Conservation (phyloP, 1,140 invertebrate genomes). For the Saccostrea echinata region DNA sequence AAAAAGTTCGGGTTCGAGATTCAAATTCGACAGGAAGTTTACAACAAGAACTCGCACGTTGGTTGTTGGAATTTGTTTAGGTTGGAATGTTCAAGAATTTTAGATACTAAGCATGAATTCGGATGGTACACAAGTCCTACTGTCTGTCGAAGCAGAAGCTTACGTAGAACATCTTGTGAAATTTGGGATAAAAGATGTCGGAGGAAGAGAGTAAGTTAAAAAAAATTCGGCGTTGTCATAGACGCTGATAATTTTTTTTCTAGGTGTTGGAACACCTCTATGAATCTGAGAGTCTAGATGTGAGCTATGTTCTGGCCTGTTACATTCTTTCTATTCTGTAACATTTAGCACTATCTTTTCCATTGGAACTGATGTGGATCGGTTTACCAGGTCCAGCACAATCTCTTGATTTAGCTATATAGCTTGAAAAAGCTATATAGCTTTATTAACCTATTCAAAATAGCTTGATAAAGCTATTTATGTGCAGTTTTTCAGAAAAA, state of each 20-base stretch:
- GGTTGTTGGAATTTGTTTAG: constrained; percentile 13
- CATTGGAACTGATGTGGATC: too few relatives aligned
- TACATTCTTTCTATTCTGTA: too few relatives aligned
- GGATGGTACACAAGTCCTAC: constrained; percentile 67
- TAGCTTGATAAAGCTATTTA: too few relatives aligned
- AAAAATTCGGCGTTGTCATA: not conserved
- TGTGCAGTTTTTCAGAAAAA: too few relatives aligned
- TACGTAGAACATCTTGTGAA: constrained; percentile 70
- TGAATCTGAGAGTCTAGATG: too few relatives aligned
- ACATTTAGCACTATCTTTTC: too few relatives aligned
- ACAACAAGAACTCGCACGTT: constrained; percentile 57
- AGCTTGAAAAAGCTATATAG: too few relatives aligned
- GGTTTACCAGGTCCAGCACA: too few relatives aligned
- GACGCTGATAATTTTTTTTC: not conserved
- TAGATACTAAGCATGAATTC: constrained; percentile 52
- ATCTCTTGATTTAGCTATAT: too few relatives aligned
- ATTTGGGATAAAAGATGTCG: constrained; percentile 74
- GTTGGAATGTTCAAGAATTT: constrained; percentile 27
- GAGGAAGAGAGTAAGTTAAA: constrained; percentile 68
- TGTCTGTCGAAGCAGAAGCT: constrained; percentile 75
- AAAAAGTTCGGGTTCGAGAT: not conserved
- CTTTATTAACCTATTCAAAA: too few relatives aligned
- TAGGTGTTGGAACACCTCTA: too few relatives aligned
- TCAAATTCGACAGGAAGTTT: constrained; percentile 40
- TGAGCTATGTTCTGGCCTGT: too few relatives aligned